phyloP scores from a whole-genome alignment of 2,113 vertebrate genomes.

The Phyllopteryx taeniolatus region DNA sequence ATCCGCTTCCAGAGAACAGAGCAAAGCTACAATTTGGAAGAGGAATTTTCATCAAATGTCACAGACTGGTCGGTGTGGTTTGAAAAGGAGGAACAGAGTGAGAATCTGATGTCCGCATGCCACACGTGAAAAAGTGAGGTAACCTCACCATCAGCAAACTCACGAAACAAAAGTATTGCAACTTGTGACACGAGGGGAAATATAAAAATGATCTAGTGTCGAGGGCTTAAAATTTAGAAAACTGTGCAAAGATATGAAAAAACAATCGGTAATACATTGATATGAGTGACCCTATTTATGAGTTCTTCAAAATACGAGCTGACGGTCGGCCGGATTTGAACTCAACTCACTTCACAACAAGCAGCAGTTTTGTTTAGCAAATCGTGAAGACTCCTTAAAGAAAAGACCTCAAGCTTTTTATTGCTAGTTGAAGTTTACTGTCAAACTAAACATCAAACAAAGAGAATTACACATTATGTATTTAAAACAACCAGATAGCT shows the following conservation, averaged over 20 bases:
- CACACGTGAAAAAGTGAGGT: not conserved
- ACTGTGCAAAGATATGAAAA: not conserved
- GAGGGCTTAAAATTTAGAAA: too few relatives aligned
- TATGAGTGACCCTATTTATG: not conserved
- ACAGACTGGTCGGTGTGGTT: constrained; percentile 7
- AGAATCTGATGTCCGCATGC: not conserved
- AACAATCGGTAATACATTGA: not conserved
- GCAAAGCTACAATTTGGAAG: not conserved
- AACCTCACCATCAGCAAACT: not conserved
- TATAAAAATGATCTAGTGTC: not conserved
- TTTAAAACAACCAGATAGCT: too few relatives aligned
- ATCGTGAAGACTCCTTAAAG: not conserved
- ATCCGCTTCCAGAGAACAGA: not conserved
- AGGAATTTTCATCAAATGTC: constrained; percentile 24
- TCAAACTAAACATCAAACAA: too few relatives aligned
- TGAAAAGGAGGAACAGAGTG: constrained; percentile 1
- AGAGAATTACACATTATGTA: too few relatives aligned
- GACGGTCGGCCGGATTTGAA: too few relatives aligned
- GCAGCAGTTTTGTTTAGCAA: not conserved
- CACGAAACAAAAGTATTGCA: not conserved
- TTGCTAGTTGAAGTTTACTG: too few relatives aligned
- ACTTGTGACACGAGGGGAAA: not conserved
- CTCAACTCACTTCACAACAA: not conserved
- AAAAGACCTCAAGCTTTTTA: not conserved
- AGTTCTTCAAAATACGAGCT: not conserved